Conservation (phyloP, 2,888 invertebrate species). For the Lepidochrysops patricia region DNA sequence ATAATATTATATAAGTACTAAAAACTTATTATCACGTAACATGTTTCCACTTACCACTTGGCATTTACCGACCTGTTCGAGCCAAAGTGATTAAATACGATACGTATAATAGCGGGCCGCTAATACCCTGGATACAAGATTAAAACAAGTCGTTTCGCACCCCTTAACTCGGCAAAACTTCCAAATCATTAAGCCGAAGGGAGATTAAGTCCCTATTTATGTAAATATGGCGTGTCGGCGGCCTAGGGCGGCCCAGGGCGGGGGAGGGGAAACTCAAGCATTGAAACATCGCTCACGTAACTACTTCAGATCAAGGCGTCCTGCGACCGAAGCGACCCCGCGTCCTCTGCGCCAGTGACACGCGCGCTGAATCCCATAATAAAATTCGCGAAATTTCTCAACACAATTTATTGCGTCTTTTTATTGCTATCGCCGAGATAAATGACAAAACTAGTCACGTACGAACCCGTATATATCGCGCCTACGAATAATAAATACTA, state of each 20-base stretch:
- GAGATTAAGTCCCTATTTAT: conserved; percentile 49
- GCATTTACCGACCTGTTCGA: too few relatives aligned
- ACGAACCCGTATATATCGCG: not conserved
- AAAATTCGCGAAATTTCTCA: conserved; percentile 26
- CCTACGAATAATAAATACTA: not conserved
- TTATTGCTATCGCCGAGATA: not conserved
- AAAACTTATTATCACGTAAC: too few relatives aligned
- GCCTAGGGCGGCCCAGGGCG: conserved; percentile 40
- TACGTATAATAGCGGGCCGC: not conserved
- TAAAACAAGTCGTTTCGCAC: not conserved
- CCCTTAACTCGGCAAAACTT: conserved; percentile 28
- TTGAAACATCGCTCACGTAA: conserved; percentile 62
- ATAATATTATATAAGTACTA: too few relatives aligned
- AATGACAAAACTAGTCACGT: not conserved
- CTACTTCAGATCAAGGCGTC: conserved; percentile 45
- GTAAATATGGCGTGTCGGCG: conserved; percentile 49
- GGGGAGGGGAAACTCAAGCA: conserved; percentile 40
- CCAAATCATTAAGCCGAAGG: conserved; percentile 42
- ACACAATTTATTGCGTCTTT: conserved; percentile 9
- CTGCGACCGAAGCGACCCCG: conserved; percentile 33
- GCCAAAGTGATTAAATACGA: not conserved
- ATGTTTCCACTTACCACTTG: too few relatives aligned
- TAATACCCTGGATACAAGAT: not conserved
- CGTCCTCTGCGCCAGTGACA: conserved; percentile 44
- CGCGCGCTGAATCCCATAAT: conserved; percentile 38